These are phyloP conservation scores for Girardinus metallicus DNA, from an alignment of 2,797 vertebrate genomes.

Conservation along the genomic window DNA sequence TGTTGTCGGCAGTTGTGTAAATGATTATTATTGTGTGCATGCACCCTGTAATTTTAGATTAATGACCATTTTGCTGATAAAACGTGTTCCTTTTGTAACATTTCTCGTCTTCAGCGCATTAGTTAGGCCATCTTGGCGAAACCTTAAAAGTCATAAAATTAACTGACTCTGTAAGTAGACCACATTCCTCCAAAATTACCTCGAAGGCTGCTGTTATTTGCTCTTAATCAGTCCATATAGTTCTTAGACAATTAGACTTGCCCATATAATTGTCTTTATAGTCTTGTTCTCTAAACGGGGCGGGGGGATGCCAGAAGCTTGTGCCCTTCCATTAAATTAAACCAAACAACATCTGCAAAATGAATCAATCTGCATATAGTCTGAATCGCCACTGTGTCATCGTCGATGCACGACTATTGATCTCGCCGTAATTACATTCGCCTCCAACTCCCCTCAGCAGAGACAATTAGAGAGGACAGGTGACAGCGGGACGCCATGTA, in stretches of 20 bases:
- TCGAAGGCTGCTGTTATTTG: conserved; percentile 38
- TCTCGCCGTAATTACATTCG: conserved; percentile 71
- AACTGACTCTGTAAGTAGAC: conserved; percentile 36
- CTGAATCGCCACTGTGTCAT: conserved; percentile 66
- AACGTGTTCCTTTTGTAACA: background rate
- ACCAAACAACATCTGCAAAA: conserved; percentile 57
- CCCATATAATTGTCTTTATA: conserved; percentile 59
- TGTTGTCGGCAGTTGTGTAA: background rate
- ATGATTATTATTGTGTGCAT: background rate
- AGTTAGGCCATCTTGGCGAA: conserved; percentile 19
- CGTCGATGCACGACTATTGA: conserved; percentile 65
- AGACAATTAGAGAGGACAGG: conserved; percentile 74
- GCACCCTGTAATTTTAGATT: background rate
- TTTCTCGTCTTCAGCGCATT: conserved; percentile 1
- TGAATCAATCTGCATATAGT: conserved; percentile 73
- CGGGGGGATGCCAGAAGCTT: conserved; percentile 8
- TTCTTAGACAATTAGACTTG: conserved; percentile 57
- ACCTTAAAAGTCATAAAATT: conserved; percentile 33
- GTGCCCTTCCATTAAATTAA: conserved; percentile 58
- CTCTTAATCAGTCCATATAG: conserved; percentile 61
- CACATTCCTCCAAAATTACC: conserved; percentile 32
- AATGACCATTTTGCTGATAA: conserved; percentile 5
- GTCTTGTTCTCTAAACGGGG: conserved; percentile 42
- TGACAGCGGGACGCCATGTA: conserved; percentile 63
- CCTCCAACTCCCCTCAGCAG: conserved; percentile 60